Evolutionary conservation across 1,140 invertebrate genomes (phyloP).

Genomic region (Cecropterus lyciades): DNA sequence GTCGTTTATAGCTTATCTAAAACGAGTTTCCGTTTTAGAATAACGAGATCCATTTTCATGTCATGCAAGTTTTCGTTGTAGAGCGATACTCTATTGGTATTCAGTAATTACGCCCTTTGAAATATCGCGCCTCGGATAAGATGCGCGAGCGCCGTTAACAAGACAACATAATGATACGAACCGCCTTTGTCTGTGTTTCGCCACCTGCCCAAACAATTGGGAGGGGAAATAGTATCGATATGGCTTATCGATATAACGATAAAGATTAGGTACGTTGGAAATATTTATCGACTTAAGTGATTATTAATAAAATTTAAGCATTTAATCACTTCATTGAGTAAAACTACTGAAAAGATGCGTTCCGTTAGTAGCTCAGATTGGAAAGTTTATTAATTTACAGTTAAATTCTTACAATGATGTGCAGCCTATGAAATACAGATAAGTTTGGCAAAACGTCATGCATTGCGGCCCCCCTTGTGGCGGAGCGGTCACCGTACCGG

Average conservation of each 20-base stretch:
- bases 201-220: slow-evolving; percentile 80
- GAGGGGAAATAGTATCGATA: slow-evolving; percentile 47
- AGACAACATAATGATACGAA: slow-evolving; percentile 81
- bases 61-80: slow-evolving; percentile 26
- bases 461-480: too few species aligned
- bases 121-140: slow-evolving; percentile 65
- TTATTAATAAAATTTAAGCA: too few species aligned
- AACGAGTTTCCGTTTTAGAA: neutral
- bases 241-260: slow-evolving; percentile 32
- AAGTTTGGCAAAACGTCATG: too few species aligned
- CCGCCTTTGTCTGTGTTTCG: slow-evolving; percentile 78
- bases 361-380: too few species aligned
- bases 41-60: slow-evolving; percentile 24
- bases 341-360: too few species aligned
- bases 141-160: slow-evolving; percentile 76
- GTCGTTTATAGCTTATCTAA: neutral
- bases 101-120: slow-evolving; percentile 75
- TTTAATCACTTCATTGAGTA: too few species aligned
- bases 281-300: neutral
- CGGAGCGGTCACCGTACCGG: too few species aligned
- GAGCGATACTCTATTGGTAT: slow-evolving; percentile 55
- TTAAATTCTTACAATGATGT: too few species aligned
- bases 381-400: too few species aligned
- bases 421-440: too few species aligned
- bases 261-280: slow-evolving; percentile 26